phyloP scores from a whole-genome alignment of 2,888 invertebrate genomes.

The Drosophila kuntzei region DNA sequence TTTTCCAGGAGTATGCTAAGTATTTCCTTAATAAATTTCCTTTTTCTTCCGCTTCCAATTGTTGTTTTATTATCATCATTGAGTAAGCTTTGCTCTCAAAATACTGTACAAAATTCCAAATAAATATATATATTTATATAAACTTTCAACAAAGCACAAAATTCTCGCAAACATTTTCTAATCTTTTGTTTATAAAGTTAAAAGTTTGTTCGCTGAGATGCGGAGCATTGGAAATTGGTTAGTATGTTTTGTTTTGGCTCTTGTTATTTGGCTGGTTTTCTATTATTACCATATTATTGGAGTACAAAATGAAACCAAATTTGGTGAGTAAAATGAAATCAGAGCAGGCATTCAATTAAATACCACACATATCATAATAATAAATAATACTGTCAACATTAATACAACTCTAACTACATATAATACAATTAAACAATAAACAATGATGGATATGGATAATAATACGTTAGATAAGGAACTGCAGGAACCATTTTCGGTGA shows the following conservation, averaged over 20 bases:
- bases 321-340: slow-evolving; percentile 32
- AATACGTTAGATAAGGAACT: slow-evolving; percentile 38
- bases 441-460: slow-evolving; percentile 15
- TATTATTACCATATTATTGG: slow-evolving; percentile 15
- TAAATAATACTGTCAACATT: neutral
- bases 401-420: neutral
- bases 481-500: slow-evolving; percentile 1
- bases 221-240: slow-evolving; percentile 12
- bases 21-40: no score
- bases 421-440: slow-evolving; percentile 15
- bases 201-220: slow-evolving; percentile 19
- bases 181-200: neutral
- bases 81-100: slow-evolving; percentile 3
- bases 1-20: no score
- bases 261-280: slow-evolving; percentile 40
- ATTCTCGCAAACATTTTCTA: neutral
- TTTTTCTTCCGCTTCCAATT: no score
- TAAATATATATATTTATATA: neutral
- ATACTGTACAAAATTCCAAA: slow-evolving; percentile 6
- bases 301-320: neutral
- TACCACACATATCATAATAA: neutral
- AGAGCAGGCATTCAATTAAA: slow-evolving; percentile 25
- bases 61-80: neutral
- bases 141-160: slow-evolving; percentile 20
- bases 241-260: slow-evolving; percentile 28